A percentile compares a stretch with the other conserved stretches of the same genome.
phyloP scores from a whole-genome alignment of 2,888 invertebrate genomes.

The Cosmia pyralina region DNA sequence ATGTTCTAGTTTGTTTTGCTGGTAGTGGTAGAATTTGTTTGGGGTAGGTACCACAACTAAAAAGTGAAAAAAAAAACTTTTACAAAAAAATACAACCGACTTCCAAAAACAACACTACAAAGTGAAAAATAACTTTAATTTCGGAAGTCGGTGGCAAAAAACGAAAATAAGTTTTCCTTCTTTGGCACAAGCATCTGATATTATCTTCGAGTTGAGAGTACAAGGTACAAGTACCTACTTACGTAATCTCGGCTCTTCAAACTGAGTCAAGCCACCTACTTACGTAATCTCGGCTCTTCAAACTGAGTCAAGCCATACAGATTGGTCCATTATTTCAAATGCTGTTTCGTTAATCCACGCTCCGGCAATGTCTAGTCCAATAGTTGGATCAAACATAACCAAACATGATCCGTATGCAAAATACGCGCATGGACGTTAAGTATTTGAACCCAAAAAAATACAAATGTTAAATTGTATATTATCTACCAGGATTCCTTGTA shows the following conservation, averaged over 20 bases:
- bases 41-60: too few species aligned
- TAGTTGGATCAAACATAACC: not conserved
- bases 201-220: slow-evolving; percentile 11
- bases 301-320: not conserved
- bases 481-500: slow-evolving; percentile 94
- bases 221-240: not conserved
- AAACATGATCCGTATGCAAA: not conserved
- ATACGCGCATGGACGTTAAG: not conserved
- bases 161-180: too few species aligned
- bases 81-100: too few species aligned
- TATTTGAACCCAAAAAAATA: not conserved
- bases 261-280: not conserved
- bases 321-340: not conserved
- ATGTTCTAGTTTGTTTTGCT: too few species aligned
- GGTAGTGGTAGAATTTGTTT: too few species aligned
- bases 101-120: too few species aligned
- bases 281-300: too few species aligned
- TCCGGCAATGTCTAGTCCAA: not conserved
- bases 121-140: too few species aligned
- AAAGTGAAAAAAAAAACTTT: too few species aligned
- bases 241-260: slow-evolving; percentile 7
- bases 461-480: not conserved
- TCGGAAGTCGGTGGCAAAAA: too few species aligned
- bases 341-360: not conserved
- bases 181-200: slow-evolving; percentile 2